Conservation (phyloP, 2,797 vertebrate species). For the Rhyacichthys aspro region DNA sequence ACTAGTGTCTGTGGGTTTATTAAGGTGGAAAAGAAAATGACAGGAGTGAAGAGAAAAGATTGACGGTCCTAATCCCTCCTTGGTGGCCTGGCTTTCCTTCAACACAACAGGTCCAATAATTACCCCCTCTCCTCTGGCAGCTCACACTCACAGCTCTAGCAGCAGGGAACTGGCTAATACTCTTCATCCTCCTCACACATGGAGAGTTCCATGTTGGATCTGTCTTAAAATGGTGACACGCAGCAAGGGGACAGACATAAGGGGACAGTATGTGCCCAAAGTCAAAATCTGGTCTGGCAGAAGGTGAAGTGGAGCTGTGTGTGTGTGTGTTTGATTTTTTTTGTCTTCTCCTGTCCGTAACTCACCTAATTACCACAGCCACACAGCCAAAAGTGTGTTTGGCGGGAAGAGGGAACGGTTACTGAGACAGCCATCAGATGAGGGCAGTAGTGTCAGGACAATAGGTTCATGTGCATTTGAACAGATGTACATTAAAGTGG, state of each 20-base stretch:
- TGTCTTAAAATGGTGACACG: conserved; percentile 63
- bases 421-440: conserved; percentile 1
- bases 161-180: conserved; percentile 92
- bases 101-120: conserved; percentile 94
- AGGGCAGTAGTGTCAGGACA: background rate
- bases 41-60: conserved; percentile 38
- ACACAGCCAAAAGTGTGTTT: conserved; percentile 38
- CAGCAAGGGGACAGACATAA: conserved; percentile 63
- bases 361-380: conserved; percentile 66
- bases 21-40: conserved; percentile 7
- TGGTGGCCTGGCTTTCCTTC: conserved; percentile 90
- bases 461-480: background rate
- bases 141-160: conserved; percentile 83
- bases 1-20: background rate
- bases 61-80: conserved; percentile 88
- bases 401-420: conserved; percentile 41
- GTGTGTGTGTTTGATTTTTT: conserved; percentile 34
- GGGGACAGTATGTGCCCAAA: conserved; percentile 62
- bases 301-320: conserved; percentile 47
- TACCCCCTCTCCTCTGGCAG: conserved; percentile 91
- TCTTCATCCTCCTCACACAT: conserved; percentile 65
- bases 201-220: conserved; percentile 57
- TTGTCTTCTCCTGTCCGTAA: conserved; percentile 46
- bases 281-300: conserved; percentile 55
- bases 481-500: no score